phyloP scores from a whole-genome alignment of 1,140 invertebrate genomes.

The Lasioglossum albipes region DNA sequence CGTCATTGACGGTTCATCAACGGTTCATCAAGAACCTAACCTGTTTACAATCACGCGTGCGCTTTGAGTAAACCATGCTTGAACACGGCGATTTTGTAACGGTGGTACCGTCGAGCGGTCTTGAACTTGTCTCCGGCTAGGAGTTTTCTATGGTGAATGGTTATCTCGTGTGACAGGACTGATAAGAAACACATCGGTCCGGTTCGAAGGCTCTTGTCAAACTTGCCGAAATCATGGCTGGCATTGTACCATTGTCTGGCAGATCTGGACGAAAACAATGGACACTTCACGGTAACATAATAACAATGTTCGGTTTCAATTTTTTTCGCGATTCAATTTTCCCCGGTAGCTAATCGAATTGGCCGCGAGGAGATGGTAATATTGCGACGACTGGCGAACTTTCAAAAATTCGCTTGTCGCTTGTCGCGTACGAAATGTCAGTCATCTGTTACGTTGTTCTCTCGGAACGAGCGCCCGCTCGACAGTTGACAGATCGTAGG shows the following conservation, averaged over 20 bases:
- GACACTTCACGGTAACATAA: conserved; percentile 78
- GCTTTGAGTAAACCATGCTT: conserved; percentile 11
- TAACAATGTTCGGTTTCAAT: conserved; percentile 11
- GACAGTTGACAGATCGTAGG: not conserved
- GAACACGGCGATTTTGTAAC: conserved; percentile 15
- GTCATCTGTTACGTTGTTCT: not conserved
- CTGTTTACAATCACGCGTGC: conserved; percentile 13
- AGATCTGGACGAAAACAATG: conserved; percentile 79
- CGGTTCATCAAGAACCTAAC: conserved; percentile 34
- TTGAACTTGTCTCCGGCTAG: not conserved
- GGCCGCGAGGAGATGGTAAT: not conserved
- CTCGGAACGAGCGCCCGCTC: not conserved
- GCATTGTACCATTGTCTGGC: conserved; percentile 74
- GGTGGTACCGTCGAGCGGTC: not conserved
- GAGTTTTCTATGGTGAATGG: not conserved
- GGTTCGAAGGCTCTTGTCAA: not conserved
- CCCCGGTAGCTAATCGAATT: no score
- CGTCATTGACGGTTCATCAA: no score
- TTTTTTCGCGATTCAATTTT: not conserved
- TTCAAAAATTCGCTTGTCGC: not conserved
- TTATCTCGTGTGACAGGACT: not conserved
- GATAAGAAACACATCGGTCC: not conserved
- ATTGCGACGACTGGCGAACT: not conserved
- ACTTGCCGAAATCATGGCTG: conserved; percentile 69
- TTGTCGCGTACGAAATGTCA: not conserved